These are phyloP conservation scores for Allenopithecus nigroviridis DNA, from an alignment of 2,797 vertebrate species.

Conservation along the genomic window DNA sequence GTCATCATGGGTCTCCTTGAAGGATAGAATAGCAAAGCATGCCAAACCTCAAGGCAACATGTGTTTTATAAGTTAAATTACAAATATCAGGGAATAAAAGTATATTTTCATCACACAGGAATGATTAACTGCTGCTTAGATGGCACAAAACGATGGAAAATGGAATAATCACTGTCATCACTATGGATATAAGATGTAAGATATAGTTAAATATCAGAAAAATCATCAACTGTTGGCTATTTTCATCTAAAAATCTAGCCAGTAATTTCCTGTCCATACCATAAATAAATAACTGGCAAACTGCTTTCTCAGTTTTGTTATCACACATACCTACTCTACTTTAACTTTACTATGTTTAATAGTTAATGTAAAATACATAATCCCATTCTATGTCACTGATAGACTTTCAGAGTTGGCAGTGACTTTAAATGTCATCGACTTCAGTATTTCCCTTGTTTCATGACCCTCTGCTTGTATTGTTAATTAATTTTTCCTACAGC, in stretches of 20 bases:
- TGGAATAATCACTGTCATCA: background rate
- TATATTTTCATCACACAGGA: background rate
- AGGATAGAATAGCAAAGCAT: constrained; percentile 61
- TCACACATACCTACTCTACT: background rate
- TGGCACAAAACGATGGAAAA: background rate
- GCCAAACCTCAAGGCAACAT: constrained; percentile 45
- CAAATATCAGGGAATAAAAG: constrained; percentile 23
- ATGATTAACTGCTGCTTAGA: constrained; percentile 36
- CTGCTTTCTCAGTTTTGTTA: background rate
- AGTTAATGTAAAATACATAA: background rate
- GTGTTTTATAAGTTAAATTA: constrained; percentile 48
- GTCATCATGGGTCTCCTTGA: constrained; percentile 45
- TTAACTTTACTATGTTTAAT: background rate
- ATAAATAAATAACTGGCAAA: background rate
- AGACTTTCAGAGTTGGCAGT: background rate
- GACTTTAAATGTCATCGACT: background rate
- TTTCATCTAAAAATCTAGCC: background rate
- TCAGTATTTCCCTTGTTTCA: background rate
- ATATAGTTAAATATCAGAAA: background rate
- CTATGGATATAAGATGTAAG: background rate
- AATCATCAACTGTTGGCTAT: background rate
- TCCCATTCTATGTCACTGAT: constrained; percentile 9
- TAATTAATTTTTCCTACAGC: background rate
- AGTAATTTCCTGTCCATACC: background rate
- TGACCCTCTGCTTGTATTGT: background rate